Conservation (phyloP, 2,113 vertebrate species). For the Tricholaema leucomelas region DNA sequence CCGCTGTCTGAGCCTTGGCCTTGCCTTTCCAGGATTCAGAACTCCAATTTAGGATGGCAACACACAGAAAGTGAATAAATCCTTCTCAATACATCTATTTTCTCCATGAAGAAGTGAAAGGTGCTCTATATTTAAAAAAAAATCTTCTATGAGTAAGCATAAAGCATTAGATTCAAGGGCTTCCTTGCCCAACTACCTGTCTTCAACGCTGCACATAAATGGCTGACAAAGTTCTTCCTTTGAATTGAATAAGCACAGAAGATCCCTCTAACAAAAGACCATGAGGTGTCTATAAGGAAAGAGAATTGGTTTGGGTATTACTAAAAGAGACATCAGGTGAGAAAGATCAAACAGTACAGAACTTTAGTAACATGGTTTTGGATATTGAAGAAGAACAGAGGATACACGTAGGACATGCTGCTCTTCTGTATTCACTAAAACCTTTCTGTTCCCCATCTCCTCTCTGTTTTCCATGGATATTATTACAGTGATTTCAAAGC, state of each 20-base stretch:
- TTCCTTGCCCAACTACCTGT: background rate
- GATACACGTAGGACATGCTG: background rate
- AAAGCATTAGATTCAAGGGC: background rate
- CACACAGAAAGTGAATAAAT: background rate
- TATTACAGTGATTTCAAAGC: background rate
- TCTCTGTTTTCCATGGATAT: background rate
- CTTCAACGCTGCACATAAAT: background rate
- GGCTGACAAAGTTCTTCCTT: background rate
- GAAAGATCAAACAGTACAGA: background rate
- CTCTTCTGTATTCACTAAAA: background rate
- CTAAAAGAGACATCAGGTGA: background rate
- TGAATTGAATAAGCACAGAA: background rate
- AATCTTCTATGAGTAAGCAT: background rate
- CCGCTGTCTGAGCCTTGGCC: background rate
- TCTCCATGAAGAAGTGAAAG: background rate
- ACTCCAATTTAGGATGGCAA: background rate
- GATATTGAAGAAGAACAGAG: background rate
- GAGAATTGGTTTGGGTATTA: background rate
- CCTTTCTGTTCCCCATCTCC: background rate
- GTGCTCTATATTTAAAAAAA: background rate
- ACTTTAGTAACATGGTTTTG: background rate
- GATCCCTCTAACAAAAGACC: background rate
- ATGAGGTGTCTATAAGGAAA: background rate
- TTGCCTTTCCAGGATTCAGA: background rate
- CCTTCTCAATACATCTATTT: background rate